Conservation (phyloP, 2,888 invertebrate species). For the Megastigmus dorsalis region DNA sequence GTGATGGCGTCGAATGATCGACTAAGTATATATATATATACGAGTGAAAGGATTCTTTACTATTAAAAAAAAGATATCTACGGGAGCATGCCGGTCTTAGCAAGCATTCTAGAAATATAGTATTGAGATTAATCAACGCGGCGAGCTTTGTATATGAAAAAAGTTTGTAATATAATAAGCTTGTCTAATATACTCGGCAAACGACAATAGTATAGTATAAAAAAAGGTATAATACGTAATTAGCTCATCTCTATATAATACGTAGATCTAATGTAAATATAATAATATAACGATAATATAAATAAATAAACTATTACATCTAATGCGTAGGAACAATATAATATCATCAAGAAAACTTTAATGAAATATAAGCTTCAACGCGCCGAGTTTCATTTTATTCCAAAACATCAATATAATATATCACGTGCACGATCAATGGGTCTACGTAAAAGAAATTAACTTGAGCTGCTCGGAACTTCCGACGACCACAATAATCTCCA, state of each 20-base stretch:
- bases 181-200: conserved; percentile 53
- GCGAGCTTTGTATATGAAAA: conserved; percentile 50
- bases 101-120: conserved; percentile 70
- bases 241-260: conserved; percentile 36
- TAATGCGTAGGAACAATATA: conserved; percentile 46
- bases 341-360: conserved; percentile 10
- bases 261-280: conserved; percentile 37
- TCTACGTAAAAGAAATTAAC: conserved; percentile 36
- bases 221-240: conserved; percentile 28
- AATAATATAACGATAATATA: conserved; percentile 14
- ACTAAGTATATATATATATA: conserved; percentile 47
- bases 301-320: conserved; percentile 45
- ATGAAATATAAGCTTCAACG: conserved; percentile 22
- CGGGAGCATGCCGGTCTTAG: conserved; percentile 73
- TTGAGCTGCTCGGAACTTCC: conserved; percentile 8
- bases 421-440: conserved; percentile 44
- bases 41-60: conserved; percentile 47
- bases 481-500: conserved; percentile 35
- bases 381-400: background rate
- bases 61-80: conserved; percentile 64
- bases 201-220: conserved; percentile 32
- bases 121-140: conserved; percentile 56
- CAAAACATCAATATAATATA: conserved; percentile 19
- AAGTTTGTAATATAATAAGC: conserved; percentile 34
- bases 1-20: conserved; percentile 44